phyloP scores from a whole-genome alignment of 2,797 vertebrate genomes.

The Anisognathus igniventris region DNA sequence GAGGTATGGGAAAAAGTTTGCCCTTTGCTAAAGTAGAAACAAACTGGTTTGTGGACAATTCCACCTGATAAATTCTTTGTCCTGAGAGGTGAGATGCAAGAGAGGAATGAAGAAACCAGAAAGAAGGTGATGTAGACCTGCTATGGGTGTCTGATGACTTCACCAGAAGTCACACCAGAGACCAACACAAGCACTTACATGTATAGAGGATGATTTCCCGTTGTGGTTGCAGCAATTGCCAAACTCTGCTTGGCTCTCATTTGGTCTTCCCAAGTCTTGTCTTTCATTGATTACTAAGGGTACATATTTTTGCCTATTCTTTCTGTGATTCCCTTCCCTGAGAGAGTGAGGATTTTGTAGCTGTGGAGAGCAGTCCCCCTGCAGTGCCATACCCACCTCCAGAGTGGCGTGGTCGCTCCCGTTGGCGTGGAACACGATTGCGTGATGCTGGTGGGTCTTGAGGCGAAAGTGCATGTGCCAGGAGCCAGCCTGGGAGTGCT shows the following conservation, averaged over 20 bases:
- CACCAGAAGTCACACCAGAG: not conserved
- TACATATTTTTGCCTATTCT: not conserved
- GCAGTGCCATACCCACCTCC: conserved; percentile 76
- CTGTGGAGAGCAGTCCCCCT: not conserved
- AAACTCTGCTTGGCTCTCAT: not conserved
- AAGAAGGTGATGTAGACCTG: not conserved
- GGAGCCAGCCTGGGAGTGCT: conserved; percentile 69
- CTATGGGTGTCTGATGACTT: not conserved
- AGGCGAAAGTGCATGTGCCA: conserved; percentile 84
- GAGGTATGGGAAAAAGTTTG: not conserved
- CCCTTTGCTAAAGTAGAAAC: not conserved
- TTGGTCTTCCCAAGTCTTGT: not conserved
- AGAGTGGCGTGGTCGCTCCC: conserved; percentile 77
- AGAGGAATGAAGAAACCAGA: not conserved
- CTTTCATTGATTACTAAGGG: not conserved
- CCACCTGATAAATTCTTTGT: not conserved
- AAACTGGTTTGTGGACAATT: not conserved
- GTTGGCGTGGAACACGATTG: conserved; percentile 76
- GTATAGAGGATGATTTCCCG: not conserved
- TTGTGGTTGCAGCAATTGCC: not conserved
- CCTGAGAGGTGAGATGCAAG: not conserved
- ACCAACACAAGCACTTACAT: not conserved
- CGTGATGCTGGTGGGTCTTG: conserved; percentile 80
- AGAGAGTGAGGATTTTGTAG: not conserved
- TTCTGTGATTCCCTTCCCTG: not conserved